Evolutionary conservation across 2,797 vertebrate genomes (phyloP).

Genomic region (Phalloptychus januarius): DNA sequence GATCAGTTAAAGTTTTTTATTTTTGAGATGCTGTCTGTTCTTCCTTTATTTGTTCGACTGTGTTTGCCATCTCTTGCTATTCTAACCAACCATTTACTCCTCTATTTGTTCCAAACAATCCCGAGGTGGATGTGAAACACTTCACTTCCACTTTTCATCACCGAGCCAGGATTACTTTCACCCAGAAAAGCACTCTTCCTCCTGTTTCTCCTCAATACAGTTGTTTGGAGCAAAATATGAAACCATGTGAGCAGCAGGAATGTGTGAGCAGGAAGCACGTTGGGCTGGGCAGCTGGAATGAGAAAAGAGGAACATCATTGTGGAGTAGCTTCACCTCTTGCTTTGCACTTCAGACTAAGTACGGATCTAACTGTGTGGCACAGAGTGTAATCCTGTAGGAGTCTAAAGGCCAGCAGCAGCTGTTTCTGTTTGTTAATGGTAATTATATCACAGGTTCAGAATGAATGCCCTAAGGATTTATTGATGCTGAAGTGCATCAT

Average conservation of each 20-base stretch:
- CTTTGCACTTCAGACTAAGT: conserved; percentile 26
- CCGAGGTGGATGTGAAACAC: conserved; percentile 31
- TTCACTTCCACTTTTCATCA: conserved; percentile 45
- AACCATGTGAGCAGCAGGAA: not conserved
- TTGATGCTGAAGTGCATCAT: conserved; percentile 27
- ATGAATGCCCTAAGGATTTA: conserved; percentile 25
- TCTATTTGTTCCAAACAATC: conserved; percentile 33
- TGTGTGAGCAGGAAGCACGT: conserved; percentile 3
- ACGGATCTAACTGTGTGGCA: conserved; percentile 19
- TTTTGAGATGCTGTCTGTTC: conserved; percentile 14
- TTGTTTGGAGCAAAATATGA: conserved; percentile 1
- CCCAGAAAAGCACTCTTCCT: conserved; percentile 26
- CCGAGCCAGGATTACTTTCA: conserved; percentile 34
- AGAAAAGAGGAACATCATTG: conserved; percentile 1
- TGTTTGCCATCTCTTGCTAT: conserved; percentile 23
- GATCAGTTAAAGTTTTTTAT: conserved; percentile 2
- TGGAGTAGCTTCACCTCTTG: conserved; percentile 21
- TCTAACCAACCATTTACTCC: conserved; percentile 21
- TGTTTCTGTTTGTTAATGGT: conserved; percentile 22
- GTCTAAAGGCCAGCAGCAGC: conserved; percentile 13
- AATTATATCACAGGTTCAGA: conserved; percentile 24
- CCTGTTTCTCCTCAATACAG: not conserved
- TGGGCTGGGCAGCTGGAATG: conserved; percentile 6
- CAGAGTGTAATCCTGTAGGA: conserved; percentile 1
- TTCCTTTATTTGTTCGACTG: conserved; percentile 25